Conservation (phyloP, 2,797 vertebrate species). For the Macrochelys suwanniensis region DNA sequence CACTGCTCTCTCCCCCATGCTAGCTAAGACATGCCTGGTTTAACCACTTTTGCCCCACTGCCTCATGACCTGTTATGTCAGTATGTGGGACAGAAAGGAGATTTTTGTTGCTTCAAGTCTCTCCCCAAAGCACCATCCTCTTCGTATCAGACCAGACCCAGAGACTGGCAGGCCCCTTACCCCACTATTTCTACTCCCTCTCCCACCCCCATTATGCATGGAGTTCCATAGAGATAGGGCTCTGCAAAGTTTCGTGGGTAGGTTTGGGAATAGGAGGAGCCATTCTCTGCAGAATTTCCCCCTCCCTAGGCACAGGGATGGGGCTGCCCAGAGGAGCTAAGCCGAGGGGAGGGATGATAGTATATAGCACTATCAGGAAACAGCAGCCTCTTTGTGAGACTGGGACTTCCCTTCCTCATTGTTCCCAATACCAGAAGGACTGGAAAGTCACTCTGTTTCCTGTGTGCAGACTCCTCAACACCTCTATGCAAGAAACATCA, state of each 20-base stretch:
- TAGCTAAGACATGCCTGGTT: conserved; percentile 29
- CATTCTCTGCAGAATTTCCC: neutral
- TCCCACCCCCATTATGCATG: neutral
- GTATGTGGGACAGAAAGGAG: neutral
- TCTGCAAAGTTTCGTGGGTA: neutral
- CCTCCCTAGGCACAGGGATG: neutral
- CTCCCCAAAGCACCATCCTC: neutral
- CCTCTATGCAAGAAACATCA: conserved; percentile 6
- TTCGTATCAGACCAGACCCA: neutral
- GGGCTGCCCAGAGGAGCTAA: neutral
- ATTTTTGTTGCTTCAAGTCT: neutral
- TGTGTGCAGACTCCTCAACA: neutral
- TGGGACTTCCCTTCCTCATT: conserved; percentile 28
- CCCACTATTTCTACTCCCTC: neutral
- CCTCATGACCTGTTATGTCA: neutral
- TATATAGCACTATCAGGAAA: neutral
- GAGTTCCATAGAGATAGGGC: neutral
- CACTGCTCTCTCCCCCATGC: neutral
- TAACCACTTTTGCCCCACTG: neutral
- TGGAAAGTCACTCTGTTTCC: neutral
- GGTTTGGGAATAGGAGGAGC: neutral
- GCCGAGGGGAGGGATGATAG: neutral
- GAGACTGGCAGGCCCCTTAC: neutral
- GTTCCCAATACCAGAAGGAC: neutral
- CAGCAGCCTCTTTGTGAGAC: neutral